phyloP scores from a whole-genome alignment of 2,797 vertebrate genomes.

The Sebastes glaucus region DNA sequence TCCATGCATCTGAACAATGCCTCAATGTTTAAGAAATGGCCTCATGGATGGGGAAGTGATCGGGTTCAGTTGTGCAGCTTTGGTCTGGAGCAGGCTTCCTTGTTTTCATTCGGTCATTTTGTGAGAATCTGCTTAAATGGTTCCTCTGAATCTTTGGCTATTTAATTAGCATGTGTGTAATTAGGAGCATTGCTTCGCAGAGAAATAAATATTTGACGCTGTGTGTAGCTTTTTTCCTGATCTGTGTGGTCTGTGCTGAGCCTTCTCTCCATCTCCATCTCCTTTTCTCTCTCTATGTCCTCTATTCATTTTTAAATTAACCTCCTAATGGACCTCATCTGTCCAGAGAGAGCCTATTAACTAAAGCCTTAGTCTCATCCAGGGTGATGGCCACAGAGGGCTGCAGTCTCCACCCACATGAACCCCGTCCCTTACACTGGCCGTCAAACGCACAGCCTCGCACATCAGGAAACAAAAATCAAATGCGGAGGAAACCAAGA shows the following conservation, averaged over 20 bases:
- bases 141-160: conserved; percentile 4
- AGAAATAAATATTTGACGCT: conserved; percentile 12
- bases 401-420: conserved; percentile 64
- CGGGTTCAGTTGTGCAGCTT: conserved; percentile 53
- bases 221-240: conserved; percentile 11
- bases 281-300: conserved; percentile 54
- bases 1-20: conserved; percentile 84
- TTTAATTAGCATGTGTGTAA: conserved; percentile 33
- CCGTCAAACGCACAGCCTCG: conserved; percentile 58
- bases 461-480: conserved; percentile 74
- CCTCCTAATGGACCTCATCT: conserved; percentile 89
- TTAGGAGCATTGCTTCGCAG: conserved; percentile 20
- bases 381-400: conserved; percentile 63
- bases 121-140: conserved; percentile 14
- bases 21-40: conserved; percentile 80
- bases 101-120: conserved; percentile 46
- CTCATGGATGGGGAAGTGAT: conserved; percentile 65
- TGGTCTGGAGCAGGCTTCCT: conserved; percentile 29
- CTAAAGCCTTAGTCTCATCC: conserved; percentile 81
- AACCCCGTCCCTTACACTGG: conserved; percentile 54
- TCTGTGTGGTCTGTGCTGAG: conserved; percentile 7
- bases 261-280: conserved; percentile 4
- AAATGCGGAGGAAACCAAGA: conserved; percentile 66
- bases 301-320: conserved; percentile 87
- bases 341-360: conserved; percentile 87